These are phyloP conservation scores for Radopholus similis DNA, from an alignment of 1,140 invertebrate genomes.

Conservation along the genomic window DNA sequence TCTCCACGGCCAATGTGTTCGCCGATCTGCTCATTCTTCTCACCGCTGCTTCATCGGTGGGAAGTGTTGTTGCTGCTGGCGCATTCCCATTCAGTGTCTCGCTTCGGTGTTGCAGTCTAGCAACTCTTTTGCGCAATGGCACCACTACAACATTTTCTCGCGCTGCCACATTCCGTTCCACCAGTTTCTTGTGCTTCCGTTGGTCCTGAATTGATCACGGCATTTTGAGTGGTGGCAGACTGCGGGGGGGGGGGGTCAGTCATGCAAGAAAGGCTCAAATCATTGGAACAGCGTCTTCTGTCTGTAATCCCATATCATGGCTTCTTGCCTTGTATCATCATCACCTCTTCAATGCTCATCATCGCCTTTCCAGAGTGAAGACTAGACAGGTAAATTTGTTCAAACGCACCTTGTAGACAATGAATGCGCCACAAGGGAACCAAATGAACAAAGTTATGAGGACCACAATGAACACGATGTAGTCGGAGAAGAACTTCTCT, in stretches of 20 bases:
- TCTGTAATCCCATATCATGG: neutral
- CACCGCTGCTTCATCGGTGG: no score
- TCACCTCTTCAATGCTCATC: neutral
- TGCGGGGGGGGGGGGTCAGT: no score
- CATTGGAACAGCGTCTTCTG: neutral
- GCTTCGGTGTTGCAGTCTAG: no score
- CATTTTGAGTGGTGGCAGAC: no score
- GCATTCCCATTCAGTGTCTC: no score
- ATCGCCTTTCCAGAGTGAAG: neutral
- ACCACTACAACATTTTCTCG: conserved; percentile 10
- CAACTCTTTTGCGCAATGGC: no score
- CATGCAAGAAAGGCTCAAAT: no score
- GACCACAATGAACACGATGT: conserved; percentile 37
- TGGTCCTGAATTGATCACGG: conserved; percentile 16
- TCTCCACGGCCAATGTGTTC: no score
- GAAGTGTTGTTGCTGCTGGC: no score
- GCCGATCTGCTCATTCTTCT: no score
- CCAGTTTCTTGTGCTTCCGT: conserved; percentile 11
- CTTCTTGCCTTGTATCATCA: neutral
- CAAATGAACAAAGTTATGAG: conserved; percentile 25
- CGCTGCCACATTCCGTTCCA: neutral
- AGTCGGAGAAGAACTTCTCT: conserved; percentile 38
- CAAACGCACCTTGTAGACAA: conserved; percentile 23
- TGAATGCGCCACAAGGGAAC: conserved; percentile 38
- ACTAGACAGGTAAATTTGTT: neutral